Evolutionary conservation across 2,797 vertebrate genomes (phyloP), one percentile per base, ranked within the genome.

Genomic region (Alfaro cultratus): DNA sequence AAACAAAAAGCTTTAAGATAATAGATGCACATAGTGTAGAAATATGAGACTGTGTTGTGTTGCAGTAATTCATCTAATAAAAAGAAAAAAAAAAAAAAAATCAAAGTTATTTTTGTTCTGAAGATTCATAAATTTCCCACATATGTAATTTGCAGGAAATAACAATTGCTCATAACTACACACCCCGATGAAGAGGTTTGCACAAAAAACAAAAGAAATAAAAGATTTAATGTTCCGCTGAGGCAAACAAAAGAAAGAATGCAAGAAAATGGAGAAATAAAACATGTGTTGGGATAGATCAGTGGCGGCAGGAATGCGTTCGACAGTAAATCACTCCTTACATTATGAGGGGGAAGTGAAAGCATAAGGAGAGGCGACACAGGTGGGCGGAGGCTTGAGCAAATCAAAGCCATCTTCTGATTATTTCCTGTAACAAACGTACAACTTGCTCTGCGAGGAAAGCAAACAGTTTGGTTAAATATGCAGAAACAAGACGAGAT

Each of bases 301-400:
- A 84, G 80, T 34, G 79, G 83, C 75, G 85, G 83, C 51, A 82
- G 87, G 88, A 90, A 89, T 86, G 85, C 78, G 83, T 91, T 81
- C 84, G 90, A 88, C 90, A 88, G 86, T 79, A 90, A 92, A 93
- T 92, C 89, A 88, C 88, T 89, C 88, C 81, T 87, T 87, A 83
- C 55, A 31, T 39, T 71, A 53, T 84, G 89, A 78, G 82, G 75
- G 80, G 77, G 81, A 89, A 89, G 77, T 77, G 74, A 87, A 86
- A 88, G 84, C 82, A 53, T 53, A 18, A 79, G 79, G 76, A 64
- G 73, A 80, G 75, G 39, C 43, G 43, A 80, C 82, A 16, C 72
- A 80, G 76, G n/a, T 79, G 78, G 82, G 77, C 64, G 34, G 60
- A 57, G 51, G 43, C 23, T 1, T 5, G 76, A 74, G 85, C 39